Conservation (phyloP, 2,113 vertebrate genomes). For the Corydoras sp. region DNA sequence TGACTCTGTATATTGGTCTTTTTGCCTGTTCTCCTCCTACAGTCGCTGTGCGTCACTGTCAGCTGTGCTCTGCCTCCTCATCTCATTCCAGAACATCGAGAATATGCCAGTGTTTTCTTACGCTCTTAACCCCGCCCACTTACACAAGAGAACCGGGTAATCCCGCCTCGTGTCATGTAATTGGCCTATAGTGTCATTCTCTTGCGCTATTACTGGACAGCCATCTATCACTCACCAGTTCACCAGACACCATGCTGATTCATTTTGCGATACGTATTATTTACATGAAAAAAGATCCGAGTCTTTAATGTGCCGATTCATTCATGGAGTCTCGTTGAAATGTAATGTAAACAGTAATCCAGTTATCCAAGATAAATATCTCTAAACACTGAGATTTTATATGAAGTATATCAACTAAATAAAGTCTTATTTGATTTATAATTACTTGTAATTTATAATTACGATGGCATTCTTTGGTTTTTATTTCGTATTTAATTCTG, state of each 20-base stretch:
- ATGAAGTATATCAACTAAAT: no score
- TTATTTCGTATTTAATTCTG: no score
- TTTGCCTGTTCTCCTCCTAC: neutral
- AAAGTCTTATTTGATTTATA: no score
- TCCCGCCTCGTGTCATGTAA: no score
- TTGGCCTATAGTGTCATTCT: neutral
- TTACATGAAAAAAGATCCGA: neutral
- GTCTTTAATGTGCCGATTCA: neutral
- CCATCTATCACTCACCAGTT: neutral
- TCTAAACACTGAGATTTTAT: no score
- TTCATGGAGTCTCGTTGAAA: neutral
- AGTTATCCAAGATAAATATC: no score
- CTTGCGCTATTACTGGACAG: neutral
- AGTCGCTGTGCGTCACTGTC: neutral
- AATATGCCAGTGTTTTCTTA: conserved; percentile 53
- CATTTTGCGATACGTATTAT: neutral
- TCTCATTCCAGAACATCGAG: conserved; percentile 46
- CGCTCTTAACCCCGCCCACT: conserved; percentile 50
- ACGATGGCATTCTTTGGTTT: no score
- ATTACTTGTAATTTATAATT: no score
- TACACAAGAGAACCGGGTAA: neutral
- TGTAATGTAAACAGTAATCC: no score
- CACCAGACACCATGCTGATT: neutral
- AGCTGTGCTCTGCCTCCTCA: neutral
- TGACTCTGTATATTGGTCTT: neutral